These are phyloP conservation scores for Conus ventricosus DNA, from an alignment of 1,140 invertebrate species.

Conservation along the genomic window DNA sequence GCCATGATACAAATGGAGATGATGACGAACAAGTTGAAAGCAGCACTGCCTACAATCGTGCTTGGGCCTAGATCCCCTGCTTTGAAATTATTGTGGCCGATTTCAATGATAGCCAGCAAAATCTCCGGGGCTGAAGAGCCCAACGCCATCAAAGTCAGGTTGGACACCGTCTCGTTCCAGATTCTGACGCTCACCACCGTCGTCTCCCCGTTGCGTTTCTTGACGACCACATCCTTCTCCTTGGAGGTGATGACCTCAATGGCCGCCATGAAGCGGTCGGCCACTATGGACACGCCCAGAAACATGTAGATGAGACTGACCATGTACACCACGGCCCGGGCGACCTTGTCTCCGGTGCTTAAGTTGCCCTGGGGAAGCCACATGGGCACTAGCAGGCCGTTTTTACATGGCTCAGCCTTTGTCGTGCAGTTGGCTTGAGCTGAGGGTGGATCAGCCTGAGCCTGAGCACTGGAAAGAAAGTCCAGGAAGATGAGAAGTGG, in stretches of 20 bases:
- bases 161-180: constrained; percentile 98
- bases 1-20: constrained; percentile 96
- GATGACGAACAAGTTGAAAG: constrained; percentile 99
- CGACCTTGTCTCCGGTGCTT: constrained; percentile 80
- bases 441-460: neutral
- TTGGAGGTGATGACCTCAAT: constrained; percentile 99
- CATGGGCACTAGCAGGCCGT: constrained; percentile 70
- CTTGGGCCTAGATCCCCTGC: constrained; percentile 97
- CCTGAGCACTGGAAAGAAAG: constrained; percentile 22
- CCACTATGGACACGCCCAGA: constrained; percentile 98
- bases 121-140: constrained; percentile 99
- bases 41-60: constrained; percentile 99
- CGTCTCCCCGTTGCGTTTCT: constrained; percentile 85
- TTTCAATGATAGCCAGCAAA: constrained; percentile 80
- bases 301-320: constrained; percentile 94
- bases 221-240: constrained; percentile 92
- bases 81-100: constrained; percentile 81
- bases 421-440: constrained; percentile 46
- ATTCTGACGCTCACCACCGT: constrained; percentile 86
- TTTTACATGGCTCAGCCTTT: constrained; percentile 57
- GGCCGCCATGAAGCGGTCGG: constrained; percentile 98
- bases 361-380: constrained; percentile 83
- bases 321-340: constrained; percentile 94
- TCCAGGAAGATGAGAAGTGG: constrained; percentile 32
- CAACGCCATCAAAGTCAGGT: constrained; percentile 98